Conservation (phyloP, 2,888 invertebrate species). For the Drosophila heteroneura region DNA sequence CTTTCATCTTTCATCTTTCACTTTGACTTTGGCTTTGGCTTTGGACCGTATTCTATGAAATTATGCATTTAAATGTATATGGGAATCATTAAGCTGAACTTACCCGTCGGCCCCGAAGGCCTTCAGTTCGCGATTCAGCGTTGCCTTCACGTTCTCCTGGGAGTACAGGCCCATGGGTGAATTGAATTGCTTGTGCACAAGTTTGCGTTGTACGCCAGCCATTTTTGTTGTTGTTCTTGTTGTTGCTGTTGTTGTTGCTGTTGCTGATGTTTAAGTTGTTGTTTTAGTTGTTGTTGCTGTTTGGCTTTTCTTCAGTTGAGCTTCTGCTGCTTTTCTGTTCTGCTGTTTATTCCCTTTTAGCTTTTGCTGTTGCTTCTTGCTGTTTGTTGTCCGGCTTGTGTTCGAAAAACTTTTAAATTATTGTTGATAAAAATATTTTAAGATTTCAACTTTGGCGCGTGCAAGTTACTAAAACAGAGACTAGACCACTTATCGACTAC, state of each 20-base stretch:
- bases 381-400: conserved; percentile 47
- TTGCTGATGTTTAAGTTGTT: conserved; percentile 65
- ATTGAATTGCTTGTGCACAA: conserved; percentile 96
- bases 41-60: conserved; percentile 54
- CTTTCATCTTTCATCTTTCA: conserved; percentile 52
- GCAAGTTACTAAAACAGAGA: conserved; percentile 7
- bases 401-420: conserved; percentile 77
- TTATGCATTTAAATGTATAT: conserved; percentile 75
- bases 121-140: conserved; percentile 91
- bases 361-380: conserved; percentile 2
- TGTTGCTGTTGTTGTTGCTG: conserved; percentile 67
- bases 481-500: conserved; percentile 54
- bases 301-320: conserved; percentile 50
- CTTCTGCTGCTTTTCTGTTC: conserved; percentile 21
- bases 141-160: conserved; percentile 91
- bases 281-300: conserved; percentile 64
- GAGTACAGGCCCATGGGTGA: conserved; percentile 95
- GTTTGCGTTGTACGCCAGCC: conserved; percentile 89
- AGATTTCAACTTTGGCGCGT: conserved; percentile 34
- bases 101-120: conserved; percentile 93
- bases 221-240: conserved; percentile 86
- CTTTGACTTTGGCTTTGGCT: not conserved
- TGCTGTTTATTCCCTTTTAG: conserved; percentile 37
- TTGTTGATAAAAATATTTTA: conserved; percentile 78
- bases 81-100: conserved; percentile 83